Evolutionary conservation across 2,797 vertebrate genomes (phyloP).

Genomic region (Sebastes vulpes): DNA sequence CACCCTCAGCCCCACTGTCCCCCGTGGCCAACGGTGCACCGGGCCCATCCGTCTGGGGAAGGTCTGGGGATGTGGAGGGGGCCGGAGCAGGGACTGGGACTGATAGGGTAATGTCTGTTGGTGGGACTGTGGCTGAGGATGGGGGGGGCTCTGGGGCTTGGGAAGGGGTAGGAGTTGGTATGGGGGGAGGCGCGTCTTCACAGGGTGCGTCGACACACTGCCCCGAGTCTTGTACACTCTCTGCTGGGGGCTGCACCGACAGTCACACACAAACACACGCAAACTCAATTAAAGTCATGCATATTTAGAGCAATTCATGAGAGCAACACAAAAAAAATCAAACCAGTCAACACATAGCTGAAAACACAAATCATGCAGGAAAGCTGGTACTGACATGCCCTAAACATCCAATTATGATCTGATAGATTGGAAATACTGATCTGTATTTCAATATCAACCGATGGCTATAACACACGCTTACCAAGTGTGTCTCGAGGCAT

Average conservation of each 20-base stretch:
- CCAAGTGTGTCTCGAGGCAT: conserved; percentile 54
- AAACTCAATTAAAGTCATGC: conserved; percentile 83
- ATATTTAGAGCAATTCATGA: conserved; percentile 68
- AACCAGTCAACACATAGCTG: conserved; percentile 52
- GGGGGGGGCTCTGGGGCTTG: conserved; percentile 60
- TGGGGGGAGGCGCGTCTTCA: conserved; percentile 79
- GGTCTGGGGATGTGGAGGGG: conserved; percentile 66
- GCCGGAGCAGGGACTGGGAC: conserved; percentile 62
- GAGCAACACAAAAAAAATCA: conserved; percentile 40
- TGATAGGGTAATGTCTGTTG: conserved; percentile 68
- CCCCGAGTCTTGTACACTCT: conserved; percentile 78
- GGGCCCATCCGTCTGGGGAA: conserved; percentile 66
- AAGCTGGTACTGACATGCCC: conserved; percentile 71
- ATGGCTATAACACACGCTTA: conserved; percentile 53
- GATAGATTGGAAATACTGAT: conserved; percentile 34
- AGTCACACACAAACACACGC: conserved; percentile 85
- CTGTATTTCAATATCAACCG: conserved; percentile 44
- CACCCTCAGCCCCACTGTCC: conserved; percentile 75
- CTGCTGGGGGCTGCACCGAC: conserved; percentile 89
- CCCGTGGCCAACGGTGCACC: conserved; percentile 64
- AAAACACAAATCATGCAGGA: conserved; percentile 79
- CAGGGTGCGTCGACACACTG: conserved; percentile 72
- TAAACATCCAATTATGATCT: conserved; percentile 53
- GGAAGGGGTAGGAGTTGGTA: conserved; percentile 64
- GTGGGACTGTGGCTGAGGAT: conserved; percentile 52